phyloP scores from a whole-genome alignment of 2,888 invertebrate species.

The Cloeon dipterum region DNA sequence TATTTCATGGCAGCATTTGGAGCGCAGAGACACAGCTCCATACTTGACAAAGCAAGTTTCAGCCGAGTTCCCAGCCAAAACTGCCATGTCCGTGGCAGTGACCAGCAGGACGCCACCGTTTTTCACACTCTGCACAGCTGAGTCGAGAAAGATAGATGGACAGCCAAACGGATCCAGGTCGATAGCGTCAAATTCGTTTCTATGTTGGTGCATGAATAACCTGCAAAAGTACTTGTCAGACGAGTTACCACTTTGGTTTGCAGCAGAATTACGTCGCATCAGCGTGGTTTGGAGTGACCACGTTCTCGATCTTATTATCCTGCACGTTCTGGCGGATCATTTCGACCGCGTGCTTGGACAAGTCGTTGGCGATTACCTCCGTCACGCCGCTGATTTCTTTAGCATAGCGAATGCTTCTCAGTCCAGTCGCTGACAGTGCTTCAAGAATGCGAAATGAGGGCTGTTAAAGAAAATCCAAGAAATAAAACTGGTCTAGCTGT shows the following conservation, averaged over 20 bases:
- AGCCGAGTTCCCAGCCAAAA: slow-evolving; percentile 82
- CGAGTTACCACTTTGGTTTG: too few relatives aligned
- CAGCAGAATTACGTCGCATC: slow-evolving; percentile 79
- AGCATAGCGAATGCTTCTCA: slow-evolving; percentile 89
- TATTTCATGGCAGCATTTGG: slow-evolving; percentile 87
- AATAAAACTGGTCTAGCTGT: background rate
- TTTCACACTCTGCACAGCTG: slow-evolving; percentile 56
- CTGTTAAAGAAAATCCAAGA: slow-evolving; percentile 12
- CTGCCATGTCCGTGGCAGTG: slow-evolving; percentile 94
- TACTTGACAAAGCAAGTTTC: slow-evolving; percentile 90
- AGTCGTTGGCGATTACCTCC: slow-evolving; percentile 76
- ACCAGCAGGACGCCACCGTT: slow-evolving; percentile 76
- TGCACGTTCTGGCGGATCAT: slow-evolving; percentile 62
- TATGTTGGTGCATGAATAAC: slow-evolving; percentile 63
- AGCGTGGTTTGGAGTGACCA: slow-evolving; percentile 51
- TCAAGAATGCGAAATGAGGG: slow-evolving; percentile 54
- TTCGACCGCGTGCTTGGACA: slow-evolving; percentile 61
- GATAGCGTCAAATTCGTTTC: slow-evolving; percentile 59
- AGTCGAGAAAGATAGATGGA: slow-evolving; percentile 76
- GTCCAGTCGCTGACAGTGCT: slow-evolving; percentile 86
- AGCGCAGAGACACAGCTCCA: slow-evolving; percentile 66
- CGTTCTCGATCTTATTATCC: slow-evolving; percentile 45
- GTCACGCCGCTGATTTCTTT: slow-evolving; percentile 70
- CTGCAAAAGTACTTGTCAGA: too few relatives aligned
- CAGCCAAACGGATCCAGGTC: slow-evolving; percentile 97